Conservation (phyloP, 1,140 invertebrate genomes). For the Akabosia matsudoensis region DNA sequence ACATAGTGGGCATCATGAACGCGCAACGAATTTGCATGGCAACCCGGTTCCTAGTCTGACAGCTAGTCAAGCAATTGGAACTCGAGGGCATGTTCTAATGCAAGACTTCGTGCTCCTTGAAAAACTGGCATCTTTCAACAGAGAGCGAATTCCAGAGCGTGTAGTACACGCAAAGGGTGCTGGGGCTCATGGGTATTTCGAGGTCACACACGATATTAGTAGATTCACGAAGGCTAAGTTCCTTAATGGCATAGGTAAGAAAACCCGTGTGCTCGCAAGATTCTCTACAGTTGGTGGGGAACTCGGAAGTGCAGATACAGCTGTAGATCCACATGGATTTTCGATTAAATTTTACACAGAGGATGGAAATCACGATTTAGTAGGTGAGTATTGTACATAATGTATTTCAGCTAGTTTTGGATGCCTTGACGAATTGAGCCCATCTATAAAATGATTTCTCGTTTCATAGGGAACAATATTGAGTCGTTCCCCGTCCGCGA, state of each 20-base stretch:
- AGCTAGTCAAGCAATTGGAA: slow-evolving; percentile 66
- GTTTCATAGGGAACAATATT: slow-evolving; percentile 71
- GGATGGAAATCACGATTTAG: slow-evolving; percentile 71
- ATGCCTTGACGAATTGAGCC: no score
- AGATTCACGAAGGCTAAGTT: slow-evolving; percentile 31
- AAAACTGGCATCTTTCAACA: slow-evolving; percentile 80
- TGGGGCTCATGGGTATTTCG: slow-evolving; percentile 42
- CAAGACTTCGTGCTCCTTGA: slow-evolving; percentile 83
- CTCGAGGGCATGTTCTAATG: slow-evolving; percentile 79
- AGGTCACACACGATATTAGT: slow-evolving; percentile 35
- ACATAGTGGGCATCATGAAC: no score
- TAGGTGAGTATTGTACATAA: slow-evolving; percentile 70
- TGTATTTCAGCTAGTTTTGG: slow-evolving; percentile 44
- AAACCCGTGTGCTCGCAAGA: slow-evolving; percentile 28
- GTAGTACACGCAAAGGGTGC: slow-evolving; percentile 96
- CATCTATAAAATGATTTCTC: no score
- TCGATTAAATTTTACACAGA: slow-evolving; percentile 75
- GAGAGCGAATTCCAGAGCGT: slow-evolving; percentile 93
- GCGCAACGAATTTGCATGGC: slow-evolving; percentile 50
- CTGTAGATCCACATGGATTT: slow-evolving; percentile 63
- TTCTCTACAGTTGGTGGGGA: slow-evolving; percentile 25
- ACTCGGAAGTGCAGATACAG: slow-evolving; percentile 24
- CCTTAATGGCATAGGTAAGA: slow-evolving; percentile 37
- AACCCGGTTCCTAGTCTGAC: slow-evolving; percentile 59
- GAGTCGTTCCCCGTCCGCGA: slow-evolving; percentile 71